Evolutionary conservation across 2,113 vertebrate genomes (phyloP), one percentile per base, ranked within the genome.

Genomic region (Spermophilus dauricus): DNA sequence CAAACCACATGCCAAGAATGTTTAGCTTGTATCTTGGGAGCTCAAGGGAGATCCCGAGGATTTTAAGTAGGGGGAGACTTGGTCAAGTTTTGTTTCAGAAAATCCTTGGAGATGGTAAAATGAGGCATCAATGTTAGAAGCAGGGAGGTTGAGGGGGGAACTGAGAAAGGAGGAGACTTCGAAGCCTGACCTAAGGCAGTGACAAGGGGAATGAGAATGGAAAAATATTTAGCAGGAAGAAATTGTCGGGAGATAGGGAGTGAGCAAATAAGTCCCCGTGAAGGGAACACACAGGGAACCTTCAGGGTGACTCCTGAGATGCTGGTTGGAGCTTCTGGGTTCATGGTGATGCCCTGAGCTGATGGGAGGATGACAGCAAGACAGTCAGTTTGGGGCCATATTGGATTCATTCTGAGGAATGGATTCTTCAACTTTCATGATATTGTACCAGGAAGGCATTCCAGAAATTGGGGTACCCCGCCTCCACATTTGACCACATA

Each of bases 21-120:
- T 37, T 24, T 61, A 8, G 5, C 48, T 42, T 37, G 20, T 14
- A 17, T 53, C 53, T 20, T 81, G 53, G 30, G 22, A n/a, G 34
- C 7, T 75, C 37, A 1, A 28, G 28, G 37, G 18, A 87, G 48
- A 30, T 48, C 82, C 0, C 42, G 20, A 51, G 58, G 34, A 34
- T 63, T 83, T 78, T 76, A 81, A 91, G 39, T 53, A 58, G 30
- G 4, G 24, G 39, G 70, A 51, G 48, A 65, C 11, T 18, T 78
- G 18, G n/a, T 53, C 28, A 85, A 28, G 42, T 69, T 81, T 94
- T 83, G 30, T 81, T 91, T 96, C 78, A 86, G 42, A 61, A 85
- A 91, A 89, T 58, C 8, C 7, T 26, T 77, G 34, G 45, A 80
- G 30, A 2, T 56, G n/a, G 22, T 24, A 51, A 95, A 87, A 72